Evolutionary conservation across 1,140 invertebrate genomes (phyloP).

Genomic region (Drosophila azteca): DNA sequence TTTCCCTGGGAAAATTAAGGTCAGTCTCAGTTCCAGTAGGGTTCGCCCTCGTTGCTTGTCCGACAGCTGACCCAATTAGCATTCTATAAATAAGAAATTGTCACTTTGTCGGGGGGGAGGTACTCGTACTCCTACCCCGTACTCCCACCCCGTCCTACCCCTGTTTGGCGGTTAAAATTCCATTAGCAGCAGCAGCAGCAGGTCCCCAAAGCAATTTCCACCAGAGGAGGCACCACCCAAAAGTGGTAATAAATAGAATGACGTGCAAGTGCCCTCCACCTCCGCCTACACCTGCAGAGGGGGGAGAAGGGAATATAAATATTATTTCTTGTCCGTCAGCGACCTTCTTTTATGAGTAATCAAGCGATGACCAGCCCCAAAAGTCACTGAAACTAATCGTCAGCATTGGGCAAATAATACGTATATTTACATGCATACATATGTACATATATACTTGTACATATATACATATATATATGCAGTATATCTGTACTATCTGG

Average conservation of each 20-base stretch:
- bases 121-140: neutral
- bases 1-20: neutral
- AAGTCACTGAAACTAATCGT: slow-evolving; percentile 49
- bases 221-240: slow-evolving; percentile 12
- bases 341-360: slow-evolving; percentile 38
- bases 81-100: slow-evolving; percentile 52
- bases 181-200: slow-evolving; percentile 22
- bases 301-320: neutral
- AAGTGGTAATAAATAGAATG: slow-evolving; percentile 42
- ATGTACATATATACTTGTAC: slow-evolving; percentile 29
- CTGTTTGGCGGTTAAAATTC: slow-evolving; percentile 20
- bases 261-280: slow-evolving; percentile 2
- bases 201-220: slow-evolving; percentile 37
- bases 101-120: slow-evolving; percentile 19
- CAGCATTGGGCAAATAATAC: slow-evolving; percentile 29
- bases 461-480: neutral
- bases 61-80: slow-evolving; percentile 39
- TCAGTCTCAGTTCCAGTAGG: too few species aligned
- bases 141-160: too few species aligned
- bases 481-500: slow-evolving; percentile 25
- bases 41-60: neutral
- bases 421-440: slow-evolving; percentile 24
- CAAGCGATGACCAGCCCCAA: slow-evolving; percentile 48
- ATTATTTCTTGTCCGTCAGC: neutral
- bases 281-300: neutral